phyloP scores from a whole-genome alignment of 2,888 invertebrate species.

The Drosophila suboccidentalis region DNA sequence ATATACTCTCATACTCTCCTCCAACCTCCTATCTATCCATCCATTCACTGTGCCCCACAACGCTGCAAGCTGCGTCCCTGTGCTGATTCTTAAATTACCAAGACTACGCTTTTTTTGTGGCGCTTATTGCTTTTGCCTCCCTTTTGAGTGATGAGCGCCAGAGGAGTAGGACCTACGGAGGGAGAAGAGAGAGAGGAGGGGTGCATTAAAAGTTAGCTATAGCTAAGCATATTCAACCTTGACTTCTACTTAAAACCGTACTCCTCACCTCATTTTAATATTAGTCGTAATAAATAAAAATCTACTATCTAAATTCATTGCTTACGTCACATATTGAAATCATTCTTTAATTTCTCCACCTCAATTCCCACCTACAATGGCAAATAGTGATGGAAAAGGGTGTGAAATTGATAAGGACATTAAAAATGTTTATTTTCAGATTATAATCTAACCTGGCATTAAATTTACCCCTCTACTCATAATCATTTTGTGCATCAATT shows the following conservation, averaged over 20 bases:
- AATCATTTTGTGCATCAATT: no score
- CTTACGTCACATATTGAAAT: not conserved
- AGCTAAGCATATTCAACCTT: conserved; percentile 30
- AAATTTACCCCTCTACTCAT: no score
- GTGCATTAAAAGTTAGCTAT: not conserved
- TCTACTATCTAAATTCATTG: not conserved
- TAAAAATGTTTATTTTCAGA: no score
- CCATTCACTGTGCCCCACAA: not conserved
- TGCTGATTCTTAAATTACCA: conserved; percentile 72
- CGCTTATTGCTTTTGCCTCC: conserved; percentile 61
- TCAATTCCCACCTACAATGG: no score
- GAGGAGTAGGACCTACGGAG: not conserved
- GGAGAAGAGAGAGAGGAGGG: not conserved
- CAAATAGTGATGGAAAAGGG: no score
- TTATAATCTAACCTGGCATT: no score
- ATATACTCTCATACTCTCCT: no score
- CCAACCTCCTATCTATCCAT: not conserved
- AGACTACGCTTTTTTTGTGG: conserved; percentile 59
- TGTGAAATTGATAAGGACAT: no score
- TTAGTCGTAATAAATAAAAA: not conserved
- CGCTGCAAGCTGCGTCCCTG: conserved; percentile 54
- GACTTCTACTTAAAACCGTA: conserved; percentile 44
- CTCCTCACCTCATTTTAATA: not conserved
- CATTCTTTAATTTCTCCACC: no score
- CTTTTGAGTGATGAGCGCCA: conserved; percentile 29